Evolutionary conservation across 2,113 vertebrate species (phyloP).

Genomic region (Sitta europaea): DNA sequence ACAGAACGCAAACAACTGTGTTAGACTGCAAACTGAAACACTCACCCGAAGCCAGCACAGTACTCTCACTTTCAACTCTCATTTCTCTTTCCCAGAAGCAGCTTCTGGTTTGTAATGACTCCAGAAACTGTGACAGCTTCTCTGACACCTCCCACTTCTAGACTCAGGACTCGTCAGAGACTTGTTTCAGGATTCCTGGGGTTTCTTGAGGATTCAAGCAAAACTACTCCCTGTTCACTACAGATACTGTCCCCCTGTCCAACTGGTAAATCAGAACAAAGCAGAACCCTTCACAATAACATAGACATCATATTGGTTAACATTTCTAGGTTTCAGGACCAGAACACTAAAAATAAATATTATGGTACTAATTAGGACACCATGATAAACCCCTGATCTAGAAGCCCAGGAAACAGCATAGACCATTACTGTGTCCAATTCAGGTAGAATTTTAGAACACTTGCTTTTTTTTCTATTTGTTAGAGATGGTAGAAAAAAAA

Average conservation of each 20-base stretch:
- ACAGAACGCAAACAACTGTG: neutral
- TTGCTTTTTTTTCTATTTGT: neutral
- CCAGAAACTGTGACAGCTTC: neutral
- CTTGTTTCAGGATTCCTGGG: neutral
- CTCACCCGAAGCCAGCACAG: neutral
- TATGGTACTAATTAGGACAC: neutral
- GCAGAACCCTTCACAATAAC: neutral
- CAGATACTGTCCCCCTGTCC: neutral
- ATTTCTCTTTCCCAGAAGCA: neutral
- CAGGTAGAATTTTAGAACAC: neutral
- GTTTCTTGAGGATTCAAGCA: neutral
- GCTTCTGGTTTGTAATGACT: neutral
- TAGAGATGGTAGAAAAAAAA: neutral
- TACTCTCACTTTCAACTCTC: neutral
- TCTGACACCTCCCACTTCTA: neutral
- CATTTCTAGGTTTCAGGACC: neutral
- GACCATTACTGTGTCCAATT: neutral
- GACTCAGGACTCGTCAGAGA: neutral
- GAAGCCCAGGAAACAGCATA: neutral
- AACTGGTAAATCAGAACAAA: neutral
- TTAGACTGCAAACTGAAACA: neutral
- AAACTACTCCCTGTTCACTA: neutral
- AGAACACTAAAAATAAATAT: neutral
- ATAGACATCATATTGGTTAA: neutral
- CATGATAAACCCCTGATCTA: neutral